Conservation (phyloP, 2,113 vertebrate genomes). For the Misgurnus mizolepis region DNA sequence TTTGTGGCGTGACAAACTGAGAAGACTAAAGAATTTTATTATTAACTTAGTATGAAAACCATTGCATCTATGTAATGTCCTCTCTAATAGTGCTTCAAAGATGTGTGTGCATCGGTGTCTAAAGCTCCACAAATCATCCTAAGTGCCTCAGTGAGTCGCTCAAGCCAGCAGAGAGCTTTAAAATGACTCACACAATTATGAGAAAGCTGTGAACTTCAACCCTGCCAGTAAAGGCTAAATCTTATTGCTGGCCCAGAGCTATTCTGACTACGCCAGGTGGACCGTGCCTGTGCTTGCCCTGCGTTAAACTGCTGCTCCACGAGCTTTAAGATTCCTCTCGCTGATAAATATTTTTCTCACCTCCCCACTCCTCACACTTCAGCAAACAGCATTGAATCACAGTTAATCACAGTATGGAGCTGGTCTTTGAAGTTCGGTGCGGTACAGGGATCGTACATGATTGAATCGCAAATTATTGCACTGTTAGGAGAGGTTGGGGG, state of each 20-base stretch:
- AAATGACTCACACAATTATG: constrained; percentile 42
- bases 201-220: constrained; percentile 42
- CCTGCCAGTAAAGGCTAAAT: constrained; percentile 43
- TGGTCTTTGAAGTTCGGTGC: neutral
- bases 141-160: constrained; percentile 16
- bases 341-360: constrained; percentile 7
- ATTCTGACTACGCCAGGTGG: constrained; percentile 27
- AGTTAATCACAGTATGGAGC: constrained; percentile 15
- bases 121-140: constrained; percentile 11
- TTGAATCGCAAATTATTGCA: neutral
- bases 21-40: too few relatives aligned
- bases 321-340: neutral
- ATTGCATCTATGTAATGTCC: neutral
- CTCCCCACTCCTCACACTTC: neutral
- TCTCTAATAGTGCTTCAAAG: too few relatives aligned
- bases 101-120: neutral
- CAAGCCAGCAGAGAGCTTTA: constrained; percentile 25
- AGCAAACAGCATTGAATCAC: neutral
- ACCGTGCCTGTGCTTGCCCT: constrained; percentile 50
- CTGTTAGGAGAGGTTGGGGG: neutral
- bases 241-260: constrained; percentile 47
- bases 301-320: constrained; percentile 15
- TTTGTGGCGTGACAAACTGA: too few relatives aligned
- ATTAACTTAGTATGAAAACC: neutral
- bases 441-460: neutral